A percentile compares a stretch with the other conserved stretches of the same genome.
Conservation (phyloP, 2,797 vertebrate species). For the Limnodromus scolopaceus region DNA sequence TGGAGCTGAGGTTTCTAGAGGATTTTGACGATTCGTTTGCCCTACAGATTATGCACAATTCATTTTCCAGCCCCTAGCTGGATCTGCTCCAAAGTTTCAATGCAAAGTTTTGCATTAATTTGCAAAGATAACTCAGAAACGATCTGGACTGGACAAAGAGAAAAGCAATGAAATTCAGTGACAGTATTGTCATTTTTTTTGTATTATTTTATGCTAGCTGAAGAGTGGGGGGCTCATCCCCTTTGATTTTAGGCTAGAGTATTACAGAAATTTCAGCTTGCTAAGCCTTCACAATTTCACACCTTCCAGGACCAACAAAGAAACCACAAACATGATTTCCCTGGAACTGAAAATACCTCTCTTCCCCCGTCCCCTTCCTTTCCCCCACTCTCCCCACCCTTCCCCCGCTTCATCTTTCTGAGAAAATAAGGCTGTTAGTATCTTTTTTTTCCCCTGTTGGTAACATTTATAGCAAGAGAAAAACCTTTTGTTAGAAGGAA, state of each 20-base stretch:
- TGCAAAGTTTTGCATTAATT: background rate
- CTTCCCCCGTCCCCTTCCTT: no score
- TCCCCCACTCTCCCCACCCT: fast-evolving
- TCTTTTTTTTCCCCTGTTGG: background rate
- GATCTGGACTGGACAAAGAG: background rate
- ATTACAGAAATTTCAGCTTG: background rate
- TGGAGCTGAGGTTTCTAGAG: background rate
- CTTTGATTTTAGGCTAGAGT: constrained; percentile 4
- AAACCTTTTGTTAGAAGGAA: background rate
- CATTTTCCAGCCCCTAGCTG: background rate
- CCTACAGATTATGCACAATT: background rate
- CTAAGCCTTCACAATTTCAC: background rate
- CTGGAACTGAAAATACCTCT: background rate
- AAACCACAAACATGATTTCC: background rate
- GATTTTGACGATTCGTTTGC: background rate
- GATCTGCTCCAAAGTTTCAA: background rate
- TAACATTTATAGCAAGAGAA: background rate
- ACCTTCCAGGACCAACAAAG: background rate
- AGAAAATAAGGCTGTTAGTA: background rate
- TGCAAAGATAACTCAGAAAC: background rate
- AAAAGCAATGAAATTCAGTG: background rate
- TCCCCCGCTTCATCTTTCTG: no score
- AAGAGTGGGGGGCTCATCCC: background rate
- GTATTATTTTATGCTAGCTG: background rate
- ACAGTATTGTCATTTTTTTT: background rate